Evolutionary conservation across 2,888 invertebrate species (phyloP).

Genomic region (Lasioglossum calceatum): DNA sequence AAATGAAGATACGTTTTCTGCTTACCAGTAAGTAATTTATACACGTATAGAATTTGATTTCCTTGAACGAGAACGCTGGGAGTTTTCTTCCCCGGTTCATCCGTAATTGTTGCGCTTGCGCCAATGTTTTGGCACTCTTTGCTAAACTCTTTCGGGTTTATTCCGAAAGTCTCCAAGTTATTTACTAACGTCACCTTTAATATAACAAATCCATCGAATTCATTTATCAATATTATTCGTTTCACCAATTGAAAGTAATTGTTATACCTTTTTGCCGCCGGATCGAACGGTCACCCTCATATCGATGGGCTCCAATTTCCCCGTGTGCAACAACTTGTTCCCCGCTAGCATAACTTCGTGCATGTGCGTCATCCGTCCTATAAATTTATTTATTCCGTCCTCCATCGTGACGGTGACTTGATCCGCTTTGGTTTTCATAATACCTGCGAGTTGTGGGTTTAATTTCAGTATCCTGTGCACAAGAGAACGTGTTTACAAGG

Average conservation of each 20-base stretch:
- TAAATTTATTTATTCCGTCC: conserved; percentile 88
- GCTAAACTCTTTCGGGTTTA: conserved; percentile 91
- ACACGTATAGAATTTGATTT: conserved; percentile 90
- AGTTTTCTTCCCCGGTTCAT: conserved; percentile 89
- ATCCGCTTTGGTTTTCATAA: conserved; percentile 84
- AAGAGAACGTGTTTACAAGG: conserved; percentile 28
- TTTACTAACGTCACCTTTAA: conserved; percentile 93
- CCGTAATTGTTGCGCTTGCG: conserved; percentile 93
- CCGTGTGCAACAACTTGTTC: conserved; percentile 86
- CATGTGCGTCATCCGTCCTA: conserved; percentile 90
- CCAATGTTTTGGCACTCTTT: conserved; percentile 95
- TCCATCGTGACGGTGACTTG: conserved; percentile 88
- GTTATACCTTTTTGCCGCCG: conserved; percentile 93
- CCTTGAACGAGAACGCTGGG: conserved; percentile 95
- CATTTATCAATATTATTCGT: background rate
- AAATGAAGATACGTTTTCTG: background rate
- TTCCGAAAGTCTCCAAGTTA: conserved; percentile 95
- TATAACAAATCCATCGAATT: background rate
- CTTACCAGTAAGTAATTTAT: conserved; percentile 85
- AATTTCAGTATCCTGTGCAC: conserved; percentile 86
- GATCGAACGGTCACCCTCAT: conserved; percentile 92
- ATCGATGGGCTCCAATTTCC: conserved; percentile 91
- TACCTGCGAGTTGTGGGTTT: conserved; percentile 84
- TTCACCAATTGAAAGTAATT: background rate
- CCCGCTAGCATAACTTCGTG: conserved; percentile 88